These are phyloP conservation scores for Podabrus alpinus DNA, from an alignment of 2,888 invertebrate species.

Conservation along the genomic window DNA sequence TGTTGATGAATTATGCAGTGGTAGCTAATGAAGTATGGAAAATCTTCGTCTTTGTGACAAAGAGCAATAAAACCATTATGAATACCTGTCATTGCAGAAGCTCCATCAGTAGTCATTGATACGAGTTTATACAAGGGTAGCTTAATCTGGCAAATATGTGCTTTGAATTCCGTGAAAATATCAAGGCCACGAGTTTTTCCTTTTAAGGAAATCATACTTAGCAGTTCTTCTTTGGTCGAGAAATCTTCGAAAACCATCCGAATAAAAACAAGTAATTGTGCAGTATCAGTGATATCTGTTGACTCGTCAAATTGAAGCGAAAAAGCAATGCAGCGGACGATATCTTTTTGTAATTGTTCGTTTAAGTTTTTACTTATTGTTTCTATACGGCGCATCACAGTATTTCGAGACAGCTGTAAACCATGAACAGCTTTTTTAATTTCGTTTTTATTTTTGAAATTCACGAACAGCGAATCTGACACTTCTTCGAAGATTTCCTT, in stretches of 20 bases:
- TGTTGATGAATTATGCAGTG: no score
- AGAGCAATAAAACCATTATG: slow-evolving; percentile 33
- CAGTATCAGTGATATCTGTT: slow-evolving; percentile 32
- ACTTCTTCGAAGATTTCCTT: not conserved
- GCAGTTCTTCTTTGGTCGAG: slow-evolving; percentile 31
- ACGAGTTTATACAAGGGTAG: slow-evolving; percentile 33
- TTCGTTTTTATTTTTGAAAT: not conserved
- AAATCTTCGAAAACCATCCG: slow-evolving; percentile 32
- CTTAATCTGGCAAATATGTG: slow-evolving; percentile 31
- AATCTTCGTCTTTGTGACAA: no score
- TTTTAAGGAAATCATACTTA: slow-evolving; percentile 33
- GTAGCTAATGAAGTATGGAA: no score
- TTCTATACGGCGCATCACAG: no score
- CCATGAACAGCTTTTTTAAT: not conserved
- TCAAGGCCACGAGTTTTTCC: slow-evolving; percentile 33
- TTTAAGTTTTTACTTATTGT: no score
- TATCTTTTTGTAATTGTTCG: not conserved
- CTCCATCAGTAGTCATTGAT: no score
- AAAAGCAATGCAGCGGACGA: slow-evolving; percentile 7
- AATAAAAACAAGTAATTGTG: slow-evolving; percentile 33
- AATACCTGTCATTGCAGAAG: slow-evolving; percentile 37
- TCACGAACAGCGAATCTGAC: not conserved
- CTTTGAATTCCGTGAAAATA: slow-evolving; percentile 31
- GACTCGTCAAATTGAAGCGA: slow-evolving; percentile 21
- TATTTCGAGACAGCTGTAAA: no score